Conservation (phyloP, 2,113 vertebrate species). For the Felis chaus region DNA sequence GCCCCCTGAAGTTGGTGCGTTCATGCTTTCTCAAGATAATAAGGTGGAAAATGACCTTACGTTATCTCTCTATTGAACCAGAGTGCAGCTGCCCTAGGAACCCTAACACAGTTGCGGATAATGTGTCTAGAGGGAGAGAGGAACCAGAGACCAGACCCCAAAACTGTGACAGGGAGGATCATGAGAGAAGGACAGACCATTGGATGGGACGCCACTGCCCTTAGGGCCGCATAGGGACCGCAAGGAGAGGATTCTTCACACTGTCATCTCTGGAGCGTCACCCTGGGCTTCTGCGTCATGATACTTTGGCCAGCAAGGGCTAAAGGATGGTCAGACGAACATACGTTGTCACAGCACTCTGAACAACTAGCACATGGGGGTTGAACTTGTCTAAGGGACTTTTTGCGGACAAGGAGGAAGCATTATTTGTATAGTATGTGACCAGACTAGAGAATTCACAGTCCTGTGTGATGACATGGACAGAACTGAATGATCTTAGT, state of each 20-base stretch:
- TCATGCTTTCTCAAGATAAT: conserved; percentile 6
- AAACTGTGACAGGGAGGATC: background rate
- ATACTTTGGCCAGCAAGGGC: background rate
- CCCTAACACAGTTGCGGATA: background rate
- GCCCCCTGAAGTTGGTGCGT: background rate
- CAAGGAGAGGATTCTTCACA: background rate
- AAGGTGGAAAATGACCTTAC: background rate
- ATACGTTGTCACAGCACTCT: background rate
- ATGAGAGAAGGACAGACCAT: background rate
- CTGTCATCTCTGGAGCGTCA: background rate
- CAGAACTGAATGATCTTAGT: background rate
- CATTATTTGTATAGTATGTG: background rate
- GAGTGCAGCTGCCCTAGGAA: background rate
- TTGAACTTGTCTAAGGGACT: background rate
- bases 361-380: background rate
- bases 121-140: background rate
- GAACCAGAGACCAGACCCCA: background rate
- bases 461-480: background rate
- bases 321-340: background rate
- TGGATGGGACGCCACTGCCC: background rate
- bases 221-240: background rate
- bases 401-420: background rate
- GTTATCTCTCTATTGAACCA: background rate
- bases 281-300: background rate
- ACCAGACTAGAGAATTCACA: background rate